A percentile compares a stretch with the other conserved stretches of the same genome.
Conservation (phyloP, 2,888 invertebrate species). For the Fragum whitleyi region DNA sequence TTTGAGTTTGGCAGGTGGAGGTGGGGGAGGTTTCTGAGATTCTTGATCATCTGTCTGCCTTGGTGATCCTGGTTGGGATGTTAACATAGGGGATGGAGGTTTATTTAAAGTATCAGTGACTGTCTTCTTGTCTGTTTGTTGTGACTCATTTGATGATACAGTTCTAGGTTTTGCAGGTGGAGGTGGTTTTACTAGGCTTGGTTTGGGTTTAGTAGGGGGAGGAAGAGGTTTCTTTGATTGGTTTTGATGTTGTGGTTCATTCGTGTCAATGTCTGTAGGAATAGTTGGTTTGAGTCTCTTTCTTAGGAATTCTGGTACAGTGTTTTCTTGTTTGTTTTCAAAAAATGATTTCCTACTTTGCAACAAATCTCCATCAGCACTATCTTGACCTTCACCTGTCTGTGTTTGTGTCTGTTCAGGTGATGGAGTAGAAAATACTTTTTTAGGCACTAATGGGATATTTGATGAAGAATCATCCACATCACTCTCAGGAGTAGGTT, state of each 20-base stretch:
- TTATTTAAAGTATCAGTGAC: neutral
- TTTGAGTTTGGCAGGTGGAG: slow-evolving; percentile 20
- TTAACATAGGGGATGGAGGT: neutral
- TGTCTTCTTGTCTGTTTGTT: neutral
- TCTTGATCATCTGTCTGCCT: slow-evolving; percentile 12
- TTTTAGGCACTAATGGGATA: slow-evolving; percentile 8
- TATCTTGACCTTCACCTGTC: neutral
- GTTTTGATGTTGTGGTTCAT: neutral
- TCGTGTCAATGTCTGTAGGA: neutral
- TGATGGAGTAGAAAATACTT: neutral
- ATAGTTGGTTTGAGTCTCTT: slow-evolving; percentile 64
- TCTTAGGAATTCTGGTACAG: slow-evolving; percentile 56
- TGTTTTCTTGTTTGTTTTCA: slow-evolving; percentile 15
- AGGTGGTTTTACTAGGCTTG: slow-evolving; percentile 40
- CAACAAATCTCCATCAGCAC: neutral
- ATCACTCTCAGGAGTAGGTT: neutral
- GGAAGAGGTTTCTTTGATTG: slow-evolving; percentile 5
- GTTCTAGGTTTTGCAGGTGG: slow-evolving; percentile 14
- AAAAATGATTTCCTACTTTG: neutral
- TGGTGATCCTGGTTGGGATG: neutral
- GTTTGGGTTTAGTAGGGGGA: slow-evolving; percentile 57
- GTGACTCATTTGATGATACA: neutral
- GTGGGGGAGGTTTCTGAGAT: neutral
- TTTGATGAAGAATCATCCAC: neutral
- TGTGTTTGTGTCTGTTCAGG: neutral